Evolutionary conservation across 2,797 vertebrate genomes (phyloP).

Genomic region (Sphenopsis melanotis): DNA sequence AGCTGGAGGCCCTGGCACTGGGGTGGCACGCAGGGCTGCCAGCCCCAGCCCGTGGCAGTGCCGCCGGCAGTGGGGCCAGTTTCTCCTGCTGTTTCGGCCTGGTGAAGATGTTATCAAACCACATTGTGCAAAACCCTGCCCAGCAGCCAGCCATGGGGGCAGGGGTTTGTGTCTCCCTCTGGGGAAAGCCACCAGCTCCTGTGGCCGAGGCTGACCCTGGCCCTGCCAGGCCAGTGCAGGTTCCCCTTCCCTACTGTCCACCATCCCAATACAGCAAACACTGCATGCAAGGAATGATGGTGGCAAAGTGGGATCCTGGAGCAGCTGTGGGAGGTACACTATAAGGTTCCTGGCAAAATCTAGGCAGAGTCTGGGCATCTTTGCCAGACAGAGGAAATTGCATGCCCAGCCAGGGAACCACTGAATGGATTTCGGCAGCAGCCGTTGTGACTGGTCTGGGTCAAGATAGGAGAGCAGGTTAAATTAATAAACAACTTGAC

Average conservation of each 20-base stretch:
- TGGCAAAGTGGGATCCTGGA: not conserved
- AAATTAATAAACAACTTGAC: constrained; percentile 51
- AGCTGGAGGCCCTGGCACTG: not conserved
- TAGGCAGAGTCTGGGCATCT: not conserved
- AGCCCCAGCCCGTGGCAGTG: not conserved
- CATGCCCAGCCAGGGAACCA: not conserved
- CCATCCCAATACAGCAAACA: not conserved
- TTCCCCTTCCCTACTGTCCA: not conserved
- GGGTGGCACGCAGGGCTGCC: rapidly evolving
- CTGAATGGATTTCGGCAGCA: not conserved
- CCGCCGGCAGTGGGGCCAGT: rapidly evolving
- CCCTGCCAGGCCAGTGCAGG: not conserved
- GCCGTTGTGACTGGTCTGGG: rapidly evolving
- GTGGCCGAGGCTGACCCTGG: rapidly evolving
- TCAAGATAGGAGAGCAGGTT: not conserved
- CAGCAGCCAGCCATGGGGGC: rapidly evolving
- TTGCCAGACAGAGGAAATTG: not conserved
- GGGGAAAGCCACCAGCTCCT: not conserved
- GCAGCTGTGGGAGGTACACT: not conserved
- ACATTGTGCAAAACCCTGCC: rapidly evolving
- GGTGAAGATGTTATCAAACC: not conserved
- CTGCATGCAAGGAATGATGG: rapidly evolving
- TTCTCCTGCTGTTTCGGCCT: rapidly evolving
- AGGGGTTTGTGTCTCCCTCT: not conserved
- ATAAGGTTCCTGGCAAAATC: not conserved